A percentile compares a stretch with the other conserved stretches of the same genome.
phyloP scores from a whole-genome alignment of 2,888 invertebrate genomes.

The Vandiemenella viatica region DNA sequence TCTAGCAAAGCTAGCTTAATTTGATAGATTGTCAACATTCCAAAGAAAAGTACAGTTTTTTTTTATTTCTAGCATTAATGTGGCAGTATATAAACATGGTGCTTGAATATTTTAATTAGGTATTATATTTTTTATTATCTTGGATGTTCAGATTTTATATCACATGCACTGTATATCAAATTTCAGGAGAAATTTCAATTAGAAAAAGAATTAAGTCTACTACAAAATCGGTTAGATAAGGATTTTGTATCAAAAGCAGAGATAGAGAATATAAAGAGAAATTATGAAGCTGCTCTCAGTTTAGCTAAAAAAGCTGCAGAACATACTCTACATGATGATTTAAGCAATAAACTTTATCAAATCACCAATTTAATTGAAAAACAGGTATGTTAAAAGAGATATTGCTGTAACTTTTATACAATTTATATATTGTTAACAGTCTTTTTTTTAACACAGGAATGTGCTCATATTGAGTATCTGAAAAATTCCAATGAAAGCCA shows the following conservation, averaged over 20 bases:
- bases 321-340: constrained; percentile 17
- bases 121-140: neutral
- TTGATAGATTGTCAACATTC: too few species aligned
- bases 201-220: constrained; percentile 18
- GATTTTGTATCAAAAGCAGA: constrained; percentile 20
- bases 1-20: too few species aligned
- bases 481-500: constrained; percentile 16
- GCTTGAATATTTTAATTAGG: neutral
- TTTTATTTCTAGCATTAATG: too few species aligned
- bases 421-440: constrained; percentile 18
- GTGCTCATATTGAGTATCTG: constrained; percentile 19
- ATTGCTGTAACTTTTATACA: too few species aligned
- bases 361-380: constrained; percentile 12
- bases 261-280: constrained; percentile 17
- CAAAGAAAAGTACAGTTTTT: too few species aligned
- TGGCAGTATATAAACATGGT: too few species aligned
- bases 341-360: constrained; percentile 12
- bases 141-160: neutral
- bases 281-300: constrained; percentile 15
- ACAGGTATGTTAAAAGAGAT: too few species aligned
- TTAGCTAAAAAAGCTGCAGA: constrained; percentile 18
- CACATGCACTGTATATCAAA: neutral
- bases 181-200: constrained; percentile 20
- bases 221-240: constrained; percentile 17
- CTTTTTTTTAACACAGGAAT: too few species aligned